These are phyloP conservation scores for Neoitamus cyanurus DNA, from an alignment of 2,888 invertebrate species.

Conservation along the genomic window DNA sequence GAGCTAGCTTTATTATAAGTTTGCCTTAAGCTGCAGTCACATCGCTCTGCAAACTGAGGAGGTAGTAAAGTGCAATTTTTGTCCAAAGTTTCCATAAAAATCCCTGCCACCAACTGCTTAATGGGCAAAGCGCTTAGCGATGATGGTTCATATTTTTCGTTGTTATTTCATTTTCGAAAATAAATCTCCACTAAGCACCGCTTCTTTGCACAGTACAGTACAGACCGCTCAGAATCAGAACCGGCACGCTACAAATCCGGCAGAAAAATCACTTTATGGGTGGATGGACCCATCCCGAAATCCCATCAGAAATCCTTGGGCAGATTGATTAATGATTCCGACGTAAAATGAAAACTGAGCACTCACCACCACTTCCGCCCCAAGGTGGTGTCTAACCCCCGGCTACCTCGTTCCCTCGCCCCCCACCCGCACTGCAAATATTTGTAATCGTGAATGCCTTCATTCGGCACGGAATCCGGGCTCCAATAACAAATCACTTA, in stretches of 20 bases:
- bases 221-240: neutral
- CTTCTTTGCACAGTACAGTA: neutral
- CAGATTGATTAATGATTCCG: neutral
- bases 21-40: too few relatives aligned
- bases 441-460: constrained; percentile 17
- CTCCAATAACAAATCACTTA: constrained; percentile 33
- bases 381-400: too few relatives aligned
- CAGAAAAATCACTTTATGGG: neutral
- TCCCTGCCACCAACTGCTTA: neutral
- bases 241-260: neutral
- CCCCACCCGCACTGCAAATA: neutral
- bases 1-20: too few relatives aligned
- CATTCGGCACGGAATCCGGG: constrained; percentile 11
- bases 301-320: neutral
- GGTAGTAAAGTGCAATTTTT: too few relatives aligned
- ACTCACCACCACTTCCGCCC: neutral
- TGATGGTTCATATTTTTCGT: neutral
- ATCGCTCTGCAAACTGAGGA: too few relatives aligned
- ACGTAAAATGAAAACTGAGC: constrained; percentile 1
- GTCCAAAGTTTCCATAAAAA: neutral
- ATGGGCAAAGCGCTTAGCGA: neutral
- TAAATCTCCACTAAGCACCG: neutral
- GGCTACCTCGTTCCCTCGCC: neutral
- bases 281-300: neutral
- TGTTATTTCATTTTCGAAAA: neutral